These are phyloP conservation scores for Hermaeophaga mercurialis DNA, from an alignment of 2,888 invertebrate species.

Conservation along the genomic window DNA sequence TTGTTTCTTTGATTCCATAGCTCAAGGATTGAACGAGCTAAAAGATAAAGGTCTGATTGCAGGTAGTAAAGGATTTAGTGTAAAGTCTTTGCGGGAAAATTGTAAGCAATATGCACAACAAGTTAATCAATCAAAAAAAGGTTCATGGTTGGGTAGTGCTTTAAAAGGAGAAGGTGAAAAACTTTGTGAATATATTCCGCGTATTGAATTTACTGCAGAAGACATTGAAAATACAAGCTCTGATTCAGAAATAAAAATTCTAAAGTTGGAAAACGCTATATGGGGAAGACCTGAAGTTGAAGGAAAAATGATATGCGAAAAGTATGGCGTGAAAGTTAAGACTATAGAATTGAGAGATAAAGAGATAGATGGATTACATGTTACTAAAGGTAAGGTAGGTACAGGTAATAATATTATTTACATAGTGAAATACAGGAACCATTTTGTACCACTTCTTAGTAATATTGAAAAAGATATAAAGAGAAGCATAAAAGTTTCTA, in stretches of 20 bases:
- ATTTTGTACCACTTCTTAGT: conserved; percentile 22
- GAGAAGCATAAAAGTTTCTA: too few relatives aligned
- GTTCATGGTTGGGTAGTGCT: conserved; percentile 30
- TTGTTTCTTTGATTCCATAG: too few relatives aligned
- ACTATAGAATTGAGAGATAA: conserved; percentile 12
- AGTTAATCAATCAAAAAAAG: conserved; percentile 38
- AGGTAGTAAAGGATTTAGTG: conserved; percentile 38
- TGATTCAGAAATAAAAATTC: conserved; percentile 11
- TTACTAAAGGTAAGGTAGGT: conserved; percentile 16
- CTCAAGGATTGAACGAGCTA: too few relatives aligned
- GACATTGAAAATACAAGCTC: conserved; percentile 14
- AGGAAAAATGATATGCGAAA: conserved; percentile 11
- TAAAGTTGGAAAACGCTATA: conserved; percentile 14
- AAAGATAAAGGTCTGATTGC: conserved; percentile 40
- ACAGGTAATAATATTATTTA: conserved; percentile 18
- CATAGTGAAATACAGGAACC: conserved; percentile 18
- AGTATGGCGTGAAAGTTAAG: conserved; percentile 10
- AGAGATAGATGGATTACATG: conserved; percentile 13
- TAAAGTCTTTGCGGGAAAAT: conserved; percentile 40
- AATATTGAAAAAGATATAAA: conserved; percentile 17
- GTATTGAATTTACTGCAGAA: conserved; percentile 18
- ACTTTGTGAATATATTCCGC: conserved; percentile 17
- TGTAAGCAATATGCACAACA: conserved; percentile 39
- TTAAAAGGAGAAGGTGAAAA: conserved; percentile 17
- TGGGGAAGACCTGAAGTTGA: conserved; percentile 15